A percentile compares a stretch with the other conserved stretches of the same genome.
phyloP scores from a whole-genome alignment of 2,113 vertebrate species.

The Calidris pygmaea region DNA sequence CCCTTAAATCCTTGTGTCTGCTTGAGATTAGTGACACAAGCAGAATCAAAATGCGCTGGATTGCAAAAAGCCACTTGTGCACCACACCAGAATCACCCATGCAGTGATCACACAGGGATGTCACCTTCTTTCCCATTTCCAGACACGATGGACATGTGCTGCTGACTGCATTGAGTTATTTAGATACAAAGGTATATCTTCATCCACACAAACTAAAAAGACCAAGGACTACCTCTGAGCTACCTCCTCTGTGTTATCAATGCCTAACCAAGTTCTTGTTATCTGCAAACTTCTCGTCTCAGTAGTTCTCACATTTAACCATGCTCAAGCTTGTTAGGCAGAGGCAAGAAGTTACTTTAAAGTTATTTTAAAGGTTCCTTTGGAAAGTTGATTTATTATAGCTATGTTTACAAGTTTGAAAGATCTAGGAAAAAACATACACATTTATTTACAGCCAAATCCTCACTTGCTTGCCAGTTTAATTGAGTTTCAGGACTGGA shows the following conservation, averaged over 20 bases:
- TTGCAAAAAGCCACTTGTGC: not conserved
- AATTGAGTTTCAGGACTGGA: not conserved
- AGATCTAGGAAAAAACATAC: not conserved
- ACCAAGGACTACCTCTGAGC: not conserved
- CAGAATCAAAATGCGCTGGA: not conserved
- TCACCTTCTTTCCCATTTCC: not conserved
- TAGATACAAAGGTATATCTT: not conserved
- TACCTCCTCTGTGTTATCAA: not conserved
- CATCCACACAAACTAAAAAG: not conserved
- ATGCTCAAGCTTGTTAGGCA: not conserved
- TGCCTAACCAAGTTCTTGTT: not conserved
- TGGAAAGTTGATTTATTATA: not conserved
- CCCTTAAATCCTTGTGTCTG: not conserved
- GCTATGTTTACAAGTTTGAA: not conserved
- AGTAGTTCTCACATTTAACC: not conserved
- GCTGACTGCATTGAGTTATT: not conserved
- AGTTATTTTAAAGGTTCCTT: not conserved
- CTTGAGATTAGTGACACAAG: not conserved
- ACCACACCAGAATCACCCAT: not conserved
- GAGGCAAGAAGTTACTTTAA: not conserved
- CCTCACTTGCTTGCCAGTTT: not conserved
- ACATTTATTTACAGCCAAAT: not conserved
- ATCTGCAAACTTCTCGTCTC: not conserved
- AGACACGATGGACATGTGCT: rapidly evolving
- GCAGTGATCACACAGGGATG: not conserved